Conservation (phyloP, 2,888 invertebrate species). For the Diachrysia chrysitis region DNA sequence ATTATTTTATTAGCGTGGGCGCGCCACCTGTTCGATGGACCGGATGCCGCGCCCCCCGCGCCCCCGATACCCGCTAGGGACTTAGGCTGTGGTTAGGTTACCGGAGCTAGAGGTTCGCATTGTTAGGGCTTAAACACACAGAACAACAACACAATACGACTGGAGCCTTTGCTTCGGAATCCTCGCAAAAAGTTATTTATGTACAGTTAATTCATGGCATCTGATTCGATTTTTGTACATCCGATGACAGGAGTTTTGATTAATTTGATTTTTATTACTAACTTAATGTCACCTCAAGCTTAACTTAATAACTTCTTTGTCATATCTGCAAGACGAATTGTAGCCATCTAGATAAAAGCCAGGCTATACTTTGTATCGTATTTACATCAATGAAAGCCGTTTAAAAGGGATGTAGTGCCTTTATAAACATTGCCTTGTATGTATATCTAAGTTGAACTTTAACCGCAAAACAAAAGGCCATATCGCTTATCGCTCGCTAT, state of each 20-base stretch:
- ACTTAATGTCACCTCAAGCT: background rate
- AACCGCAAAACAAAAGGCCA: conserved; percentile 34
- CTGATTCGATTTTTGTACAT: background rate
- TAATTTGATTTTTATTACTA: background rate
- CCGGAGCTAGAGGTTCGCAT: conserved; percentile 44
- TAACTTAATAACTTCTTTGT: background rate
- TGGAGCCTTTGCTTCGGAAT: background rate
- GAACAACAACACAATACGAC: no score
- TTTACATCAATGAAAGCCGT: background rate
- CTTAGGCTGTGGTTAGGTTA: conserved; percentile 64
- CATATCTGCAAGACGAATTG: no score
- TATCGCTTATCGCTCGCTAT: conserved; percentile 42
- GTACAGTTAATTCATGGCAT: background rate
- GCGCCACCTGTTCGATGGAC: conserved; percentile 85
- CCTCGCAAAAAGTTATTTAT: background rate
- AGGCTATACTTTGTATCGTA: background rate
- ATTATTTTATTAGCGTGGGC: conserved; percentile 86
- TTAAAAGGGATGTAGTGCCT: background rate
- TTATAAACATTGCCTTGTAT: background rate
- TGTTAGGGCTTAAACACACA: conserved; percentile 28
- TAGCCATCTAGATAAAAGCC: background rate
- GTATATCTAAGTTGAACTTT: background rate
- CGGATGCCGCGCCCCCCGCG: conserved; percentile 80
- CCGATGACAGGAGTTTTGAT: no score
- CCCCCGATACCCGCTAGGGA: conserved; percentile 56